Percentiles rank a stretch among this genome's conserved stretches.
These are phyloP conservation scores for Timema cristinae DNA, from an alignment of 2,888 invertebrate genomes.

Conservation along the genomic window DNA sequence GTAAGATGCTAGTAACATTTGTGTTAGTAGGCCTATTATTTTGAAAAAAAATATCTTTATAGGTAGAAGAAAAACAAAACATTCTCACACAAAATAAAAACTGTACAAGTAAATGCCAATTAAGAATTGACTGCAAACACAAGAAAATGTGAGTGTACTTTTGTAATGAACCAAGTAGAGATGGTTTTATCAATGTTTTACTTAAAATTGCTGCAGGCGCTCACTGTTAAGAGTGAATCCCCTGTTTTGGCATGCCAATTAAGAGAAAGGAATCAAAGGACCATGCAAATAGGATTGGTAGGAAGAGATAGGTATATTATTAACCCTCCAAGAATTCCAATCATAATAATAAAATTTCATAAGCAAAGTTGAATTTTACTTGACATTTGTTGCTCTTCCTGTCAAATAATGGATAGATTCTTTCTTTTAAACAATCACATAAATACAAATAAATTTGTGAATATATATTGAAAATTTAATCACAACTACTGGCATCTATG, in stretches of 20 bases:
- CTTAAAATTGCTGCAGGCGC: constrained; percentile 58
- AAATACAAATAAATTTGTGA: too few species aligned
- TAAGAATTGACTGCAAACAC: constrained; percentile 25
- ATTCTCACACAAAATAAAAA: background rate
- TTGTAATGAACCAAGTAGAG: background rate
- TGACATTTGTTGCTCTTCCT: too few species aligned
- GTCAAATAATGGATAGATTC: too few species aligned
- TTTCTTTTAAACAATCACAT: too few species aligned
- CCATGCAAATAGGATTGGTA: constrained; percentile 35
- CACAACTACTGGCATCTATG: too few species aligned
- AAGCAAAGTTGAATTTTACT: too few species aligned
- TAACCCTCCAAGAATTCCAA: background rate
- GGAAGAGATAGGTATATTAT: background rate
- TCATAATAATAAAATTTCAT: too few species aligned
- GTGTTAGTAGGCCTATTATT: too few species aligned
- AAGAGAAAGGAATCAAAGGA: constrained; percentile 35
- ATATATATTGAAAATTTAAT: too few species aligned
- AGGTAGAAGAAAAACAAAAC: background rate
- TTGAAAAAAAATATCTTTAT: constrained; percentile 9
- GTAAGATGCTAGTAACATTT: too few species aligned
- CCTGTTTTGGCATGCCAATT: constrained; percentile 47
- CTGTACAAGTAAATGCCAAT: background rate
- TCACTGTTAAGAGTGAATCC: constrained; percentile 47
- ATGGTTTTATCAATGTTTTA: too few species aligned
- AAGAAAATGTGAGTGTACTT: constrained; percentile 19